Evolutionary conservation across 2,888 invertebrate genomes (phyloP), one percentile per base, ranked within the genome.

Genomic region (Cotesia congregata): DNA sequence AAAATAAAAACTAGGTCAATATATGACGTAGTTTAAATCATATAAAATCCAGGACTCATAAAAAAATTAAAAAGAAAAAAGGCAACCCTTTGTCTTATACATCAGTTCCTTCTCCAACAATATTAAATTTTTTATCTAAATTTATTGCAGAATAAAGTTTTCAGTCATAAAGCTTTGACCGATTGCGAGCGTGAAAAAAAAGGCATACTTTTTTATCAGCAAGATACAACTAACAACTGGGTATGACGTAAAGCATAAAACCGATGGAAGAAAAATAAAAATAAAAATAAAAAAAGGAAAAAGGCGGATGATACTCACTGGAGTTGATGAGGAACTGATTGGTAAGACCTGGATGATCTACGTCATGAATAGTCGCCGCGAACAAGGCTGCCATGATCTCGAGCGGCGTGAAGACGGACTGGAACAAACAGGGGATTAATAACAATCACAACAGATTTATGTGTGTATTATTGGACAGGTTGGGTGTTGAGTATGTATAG

Each of bases 321-420:
- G 99, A 98, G 92, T 98, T 98, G 90, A 99, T 97, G 88, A 99
- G 95, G 92, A 97, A 99, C 92, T 99, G 99, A 92, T 99, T 99
- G 85, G 99, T 99, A 88, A 99, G 94, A 84, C 99, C 99, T 72
- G 99, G 99, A 92, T 99, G 99, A 91, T 99, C 99, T 74, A 99
- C 99, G 90, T 99, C 99, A 90, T 99, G 99, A 85, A 99, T 96
- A 85, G 98, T 98, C 77, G 98, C 98, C 73, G 99, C 98, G 90
- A 99, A 99, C 78, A 99, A 92, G 39, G 99, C 98, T 7, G 99
- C 96, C 87, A 98, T 95, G 83, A 97, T 94, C 91, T 99, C 99
- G 84, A 99, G 90, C 75, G 98, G 97, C 74, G 98, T 98, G 91
- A 99, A 99, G 78, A 99, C 98, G 83, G 97, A 97, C 93, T 94